These are phyloP conservation scores for Antitype chi DNA, from an alignment of 2,888 invertebrate genomes.

Conservation along the genomic window DNA sequence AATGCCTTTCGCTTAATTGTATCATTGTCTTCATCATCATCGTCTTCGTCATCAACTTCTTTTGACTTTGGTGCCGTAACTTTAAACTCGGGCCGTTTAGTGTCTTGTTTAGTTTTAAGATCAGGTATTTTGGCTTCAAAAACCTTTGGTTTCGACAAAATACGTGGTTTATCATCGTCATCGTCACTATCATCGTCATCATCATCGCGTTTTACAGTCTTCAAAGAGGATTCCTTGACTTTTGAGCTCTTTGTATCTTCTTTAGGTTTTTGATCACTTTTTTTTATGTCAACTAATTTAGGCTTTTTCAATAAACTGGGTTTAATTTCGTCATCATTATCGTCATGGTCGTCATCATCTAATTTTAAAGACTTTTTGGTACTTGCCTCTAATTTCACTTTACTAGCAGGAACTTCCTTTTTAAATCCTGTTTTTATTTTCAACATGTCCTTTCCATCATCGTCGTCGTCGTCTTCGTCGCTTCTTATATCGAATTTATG, in stretches of 20 bases:
- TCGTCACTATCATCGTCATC: constrained; percentile 62
- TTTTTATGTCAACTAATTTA: constrained; percentile 39
- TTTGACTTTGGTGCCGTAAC: constrained; percentile 36
- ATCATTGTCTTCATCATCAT: constrained; percentile 70
- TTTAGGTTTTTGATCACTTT: constrained; percentile 50
- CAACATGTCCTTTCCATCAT: constrained; percentile 63
- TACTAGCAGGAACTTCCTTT: constrained; percentile 65
- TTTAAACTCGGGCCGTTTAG: constrained; percentile 51
- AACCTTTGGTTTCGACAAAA: constrained; percentile 60
- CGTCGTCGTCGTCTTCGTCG: constrained; percentile 75
- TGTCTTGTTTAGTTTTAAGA: constrained; percentile 49
- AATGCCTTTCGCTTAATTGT: constrained; percentile 49
- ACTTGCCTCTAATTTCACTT: constrained; percentile 57
- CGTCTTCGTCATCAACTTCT: constrained; percentile 58
- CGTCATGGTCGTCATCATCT: constrained; percentile 62
- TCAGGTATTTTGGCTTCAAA: constrained; percentile 54
- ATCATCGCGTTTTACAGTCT: constrained; percentile 30
- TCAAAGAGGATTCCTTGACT: constrained; percentile 39
- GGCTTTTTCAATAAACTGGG: constrained; percentile 40
- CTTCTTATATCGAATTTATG: constrained; percentile 74
- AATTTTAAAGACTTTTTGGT: constrained; percentile 55
- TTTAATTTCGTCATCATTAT: constrained; percentile 60
- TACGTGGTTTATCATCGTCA: constrained; percentile 57
- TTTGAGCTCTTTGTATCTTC: constrained; percentile 42
- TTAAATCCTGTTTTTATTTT: constrained; percentile 69